These are phyloP conservation scores for Bombus huntii DNA, from an alignment of 1,140 invertebrate genomes.

Conservation along the genomic window DNA sequence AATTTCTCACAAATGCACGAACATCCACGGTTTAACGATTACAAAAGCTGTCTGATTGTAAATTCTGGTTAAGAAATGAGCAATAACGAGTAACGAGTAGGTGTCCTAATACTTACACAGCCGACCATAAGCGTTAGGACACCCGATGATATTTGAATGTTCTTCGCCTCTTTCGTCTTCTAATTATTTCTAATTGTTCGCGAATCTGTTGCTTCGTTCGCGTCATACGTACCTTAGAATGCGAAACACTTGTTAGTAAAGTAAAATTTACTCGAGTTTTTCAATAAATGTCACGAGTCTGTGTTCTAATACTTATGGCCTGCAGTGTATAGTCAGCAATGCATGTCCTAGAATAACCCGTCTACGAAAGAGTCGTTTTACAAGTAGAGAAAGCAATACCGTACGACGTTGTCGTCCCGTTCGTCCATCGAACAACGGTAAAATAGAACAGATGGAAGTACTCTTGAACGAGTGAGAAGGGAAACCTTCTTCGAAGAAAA, in stretches of 20 bases:
- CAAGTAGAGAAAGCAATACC: conserved; percentile 25
- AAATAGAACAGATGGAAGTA: neutral
- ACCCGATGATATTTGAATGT: no score
- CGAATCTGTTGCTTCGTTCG: no score
- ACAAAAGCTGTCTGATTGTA: neutral
- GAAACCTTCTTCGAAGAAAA: neutral
- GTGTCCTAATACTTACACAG: no score
- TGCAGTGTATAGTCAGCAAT: neutral
- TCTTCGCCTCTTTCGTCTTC: no score
- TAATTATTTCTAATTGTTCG: no score
- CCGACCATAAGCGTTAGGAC: no score
- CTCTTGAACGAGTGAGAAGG: neutral
- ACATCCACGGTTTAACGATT: neutral
- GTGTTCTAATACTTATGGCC: neutral
- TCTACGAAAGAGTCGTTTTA: conserved; percentile 4
- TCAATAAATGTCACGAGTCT: neutral
- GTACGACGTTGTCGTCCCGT: neutral
- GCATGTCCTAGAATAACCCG: neutral
- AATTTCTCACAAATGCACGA: neutral
- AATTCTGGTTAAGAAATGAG: no score
- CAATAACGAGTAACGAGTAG: no score
- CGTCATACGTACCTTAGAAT: no score
- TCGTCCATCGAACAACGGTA: conserved; percentile 4
- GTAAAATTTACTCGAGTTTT: no score
- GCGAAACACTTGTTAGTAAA: no score